A percentile compares a stretch with the other conserved stretches of the same genome.
Conservation (phyloP, 2,888 invertebrate species). For the Nebria salina region DNA sequence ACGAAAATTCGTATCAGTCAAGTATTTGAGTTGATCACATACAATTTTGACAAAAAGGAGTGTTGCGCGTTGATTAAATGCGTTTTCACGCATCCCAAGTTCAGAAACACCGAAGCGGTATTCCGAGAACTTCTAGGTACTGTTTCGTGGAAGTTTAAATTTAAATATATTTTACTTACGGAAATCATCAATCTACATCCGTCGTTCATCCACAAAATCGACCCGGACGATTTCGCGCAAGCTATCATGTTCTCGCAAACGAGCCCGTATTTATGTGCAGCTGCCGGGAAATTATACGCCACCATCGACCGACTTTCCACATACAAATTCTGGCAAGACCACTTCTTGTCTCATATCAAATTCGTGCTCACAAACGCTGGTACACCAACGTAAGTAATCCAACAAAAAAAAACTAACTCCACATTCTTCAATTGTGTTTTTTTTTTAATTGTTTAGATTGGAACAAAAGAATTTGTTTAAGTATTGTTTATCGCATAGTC, state of each 20-base stretch:
- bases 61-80: conserved; percentile 5
- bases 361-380: neutral
- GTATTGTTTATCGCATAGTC: neutral
- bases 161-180: conserved; percentile 19
- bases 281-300: neutral
- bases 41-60: conserved; percentile 27
- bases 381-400: conserved; percentile 7
- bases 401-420: neutral
- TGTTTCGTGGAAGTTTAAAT: conserved; percentile 30
- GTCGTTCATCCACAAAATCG: neutral
- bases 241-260: conserved; percentile 11
- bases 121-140: neutral
- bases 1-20: neutral
- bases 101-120: neutral
- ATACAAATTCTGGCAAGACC: neutral
- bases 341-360: neutral
- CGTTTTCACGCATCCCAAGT: neutral
- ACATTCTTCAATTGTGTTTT: neutral
- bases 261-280: conserved; percentile 14
- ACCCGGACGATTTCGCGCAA: conserved; percentile 16
- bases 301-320: neutral
- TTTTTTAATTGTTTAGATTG: neutral
- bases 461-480: neutral
- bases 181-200: neutral
- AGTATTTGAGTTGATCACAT: conserved; percentile 8